Evolutionary conservation across 2,113 vertebrate genomes (phyloP).

Genomic region (Lepidothrix coronata): DNA sequence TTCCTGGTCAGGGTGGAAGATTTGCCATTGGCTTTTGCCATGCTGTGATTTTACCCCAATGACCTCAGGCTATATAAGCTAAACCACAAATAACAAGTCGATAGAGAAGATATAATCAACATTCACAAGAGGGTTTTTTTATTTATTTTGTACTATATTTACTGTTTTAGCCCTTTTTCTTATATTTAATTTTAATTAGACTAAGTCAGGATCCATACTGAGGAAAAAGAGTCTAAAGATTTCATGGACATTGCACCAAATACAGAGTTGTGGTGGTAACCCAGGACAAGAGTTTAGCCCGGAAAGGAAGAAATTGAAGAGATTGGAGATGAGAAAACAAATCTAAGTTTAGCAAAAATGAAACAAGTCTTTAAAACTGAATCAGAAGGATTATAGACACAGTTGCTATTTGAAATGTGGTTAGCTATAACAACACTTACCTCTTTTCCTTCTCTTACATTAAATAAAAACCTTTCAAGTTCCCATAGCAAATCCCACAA

Average conservation of each 20-base stretch:
- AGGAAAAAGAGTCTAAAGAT: neutral
- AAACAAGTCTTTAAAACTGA: neutral
- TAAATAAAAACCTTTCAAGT: neutral
- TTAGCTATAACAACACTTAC: neutral
- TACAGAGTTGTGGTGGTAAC: too few species aligned
- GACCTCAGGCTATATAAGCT: neutral
- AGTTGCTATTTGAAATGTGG: neutral
- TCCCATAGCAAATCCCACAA: neutral
- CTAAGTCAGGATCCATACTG: neutral
- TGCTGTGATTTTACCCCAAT: neutral
- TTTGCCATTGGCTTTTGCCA: neutral
- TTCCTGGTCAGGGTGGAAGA: neutral
- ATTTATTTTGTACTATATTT: neutral
- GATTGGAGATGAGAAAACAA: neutral
- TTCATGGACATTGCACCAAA: neutral
- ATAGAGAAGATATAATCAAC: neutral
- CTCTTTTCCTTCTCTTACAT: neutral
- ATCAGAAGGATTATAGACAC: neutral
- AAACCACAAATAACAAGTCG: neutral
- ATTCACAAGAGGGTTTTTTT: rapidly evolving
- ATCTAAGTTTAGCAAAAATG: neutral
- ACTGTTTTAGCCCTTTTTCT: neutral
- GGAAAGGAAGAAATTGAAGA: neutral
- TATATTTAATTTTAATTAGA: neutral
- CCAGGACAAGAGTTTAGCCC: neutral